A percentile compares a stretch with the other conserved stretches of the same genome.
These are phyloP conservation scores for Ctenodactylus gundi DNA, from an alignment of 2,113 vertebrate species.

Conservation along the genomic window DNA sequence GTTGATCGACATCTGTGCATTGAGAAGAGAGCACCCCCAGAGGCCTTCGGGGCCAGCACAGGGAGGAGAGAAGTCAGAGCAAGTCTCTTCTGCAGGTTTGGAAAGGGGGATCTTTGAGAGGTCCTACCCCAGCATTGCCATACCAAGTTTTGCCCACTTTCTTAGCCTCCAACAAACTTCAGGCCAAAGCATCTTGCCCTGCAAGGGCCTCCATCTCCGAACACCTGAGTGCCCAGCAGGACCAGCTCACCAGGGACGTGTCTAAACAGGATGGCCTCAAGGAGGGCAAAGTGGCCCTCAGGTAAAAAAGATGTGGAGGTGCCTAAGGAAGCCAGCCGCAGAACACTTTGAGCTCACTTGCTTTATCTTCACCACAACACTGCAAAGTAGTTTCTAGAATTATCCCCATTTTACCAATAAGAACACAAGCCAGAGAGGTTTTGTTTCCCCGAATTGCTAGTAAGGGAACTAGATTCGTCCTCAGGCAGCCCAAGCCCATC, in stretches of 20 bases:
- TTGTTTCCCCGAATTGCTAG: background rate
- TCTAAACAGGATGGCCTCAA: background rate
- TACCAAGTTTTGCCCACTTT: background rate
- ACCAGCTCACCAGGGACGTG: background rate
- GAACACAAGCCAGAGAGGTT: background rate
- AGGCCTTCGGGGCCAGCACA: too few species aligned
- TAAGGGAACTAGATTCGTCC: background rate
- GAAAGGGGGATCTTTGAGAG: too few species aligned
- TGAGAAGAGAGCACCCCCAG: too few species aligned
- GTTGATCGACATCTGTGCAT: too few species aligned
- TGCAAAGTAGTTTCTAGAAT: background rate
- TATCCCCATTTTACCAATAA: background rate
- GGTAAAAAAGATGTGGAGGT: background rate
- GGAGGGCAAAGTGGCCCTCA: background rate
- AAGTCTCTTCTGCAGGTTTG: too few species aligned
- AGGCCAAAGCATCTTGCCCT: background rate
- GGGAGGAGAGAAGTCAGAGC: too few species aligned
- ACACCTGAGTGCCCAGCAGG: too few species aligned
- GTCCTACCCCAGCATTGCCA: background rate
- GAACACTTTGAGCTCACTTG: background rate
- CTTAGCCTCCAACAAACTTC: background rate
- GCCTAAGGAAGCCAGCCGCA: background rate
- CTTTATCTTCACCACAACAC: background rate
- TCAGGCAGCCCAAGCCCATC: too few species aligned
- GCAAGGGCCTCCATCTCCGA: too few species aligned